phyloP scores from a whole-genome alignment of 1,140 invertebrate genomes.

The Eriocheir sinensis region DNA sequence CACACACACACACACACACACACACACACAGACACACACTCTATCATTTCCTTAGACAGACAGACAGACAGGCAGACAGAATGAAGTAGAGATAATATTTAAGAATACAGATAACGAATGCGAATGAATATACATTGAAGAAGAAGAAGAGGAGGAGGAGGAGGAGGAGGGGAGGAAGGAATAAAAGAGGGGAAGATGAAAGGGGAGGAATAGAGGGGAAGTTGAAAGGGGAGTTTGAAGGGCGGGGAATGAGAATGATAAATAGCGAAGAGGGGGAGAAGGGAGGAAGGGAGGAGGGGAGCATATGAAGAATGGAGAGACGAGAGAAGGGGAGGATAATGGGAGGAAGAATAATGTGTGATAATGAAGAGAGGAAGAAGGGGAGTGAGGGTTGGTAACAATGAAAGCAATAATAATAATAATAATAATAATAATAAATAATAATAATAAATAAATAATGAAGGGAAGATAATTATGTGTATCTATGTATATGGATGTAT shows the following conservation, averaged over 20 bases:
- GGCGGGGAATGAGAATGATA: neutral
- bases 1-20: too few species aligned
- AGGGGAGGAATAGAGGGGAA: neutral
- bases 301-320: neutral
- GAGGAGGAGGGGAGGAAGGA: constrained; percentile 17
- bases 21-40: too few species aligned
- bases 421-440: neutral
- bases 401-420: neutral
- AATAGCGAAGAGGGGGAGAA: neutral
- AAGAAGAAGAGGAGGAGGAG: neutral
- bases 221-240: neutral
- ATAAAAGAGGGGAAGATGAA: neutral
- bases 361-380: too few species aligned
- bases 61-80: too few species aligned
- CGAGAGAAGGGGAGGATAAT: too few species aligned
- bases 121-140: neutral
- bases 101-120: too few species aligned
- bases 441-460: neutral
- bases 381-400: neutral
- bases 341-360: too few species aligned
- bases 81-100: too few species aligned
- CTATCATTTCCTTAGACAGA: too few species aligned
- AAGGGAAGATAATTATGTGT: neutral
- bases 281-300: neutral
- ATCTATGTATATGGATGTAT: neutral